Evolutionary conservation across 1,140 invertebrate species (phyloP).

Genomic region (Heliothis virescens): DNA sequence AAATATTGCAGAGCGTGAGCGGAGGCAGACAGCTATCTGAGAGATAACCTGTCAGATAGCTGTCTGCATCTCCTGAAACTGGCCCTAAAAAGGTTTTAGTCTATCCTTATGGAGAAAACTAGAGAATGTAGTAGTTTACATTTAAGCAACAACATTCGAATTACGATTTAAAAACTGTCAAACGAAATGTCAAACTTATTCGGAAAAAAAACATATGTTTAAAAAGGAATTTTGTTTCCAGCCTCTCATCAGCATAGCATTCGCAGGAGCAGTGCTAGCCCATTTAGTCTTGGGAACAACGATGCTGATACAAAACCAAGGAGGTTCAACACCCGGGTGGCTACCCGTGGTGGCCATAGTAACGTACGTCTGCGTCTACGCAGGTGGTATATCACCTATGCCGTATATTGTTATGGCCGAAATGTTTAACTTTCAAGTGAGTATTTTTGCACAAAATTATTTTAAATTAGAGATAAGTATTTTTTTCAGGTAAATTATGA

Average conservation of each 20-base stretch:
- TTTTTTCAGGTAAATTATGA: neutral
- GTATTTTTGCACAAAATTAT: neutral
- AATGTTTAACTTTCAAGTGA: conserved; percentile 68
- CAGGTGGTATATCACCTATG: conserved; percentile 56
- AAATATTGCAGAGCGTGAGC: too few species aligned
- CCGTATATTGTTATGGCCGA: conserved; percentile 62
- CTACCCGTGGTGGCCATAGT: conserved; percentile 53
- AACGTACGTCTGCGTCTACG: conserved; percentile 49
- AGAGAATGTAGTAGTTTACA: too few species aligned
- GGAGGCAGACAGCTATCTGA: too few species aligned
- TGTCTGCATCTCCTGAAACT: too few species aligned
- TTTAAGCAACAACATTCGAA: too few species aligned
- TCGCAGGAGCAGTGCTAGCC: conserved; percentile 47
- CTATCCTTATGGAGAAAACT: too few species aligned
- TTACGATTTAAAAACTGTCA: too few species aligned
- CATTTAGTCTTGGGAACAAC: conserved; percentile 46
- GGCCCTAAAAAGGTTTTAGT: too few species aligned
- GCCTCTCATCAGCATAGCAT: conserved; percentile 51
- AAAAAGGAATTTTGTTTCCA: conserved; percentile 48
- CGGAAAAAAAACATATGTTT: too few species aligned
- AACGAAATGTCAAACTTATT: too few species aligned
- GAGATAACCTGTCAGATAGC: too few species aligned
- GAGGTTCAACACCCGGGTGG: conserved; percentile 49
- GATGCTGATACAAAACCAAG: conserved; percentile 41
- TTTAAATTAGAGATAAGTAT: neutral